Conservation (phyloP, 1,140 invertebrate genomes). For the Megalopta genalis region DNA sequence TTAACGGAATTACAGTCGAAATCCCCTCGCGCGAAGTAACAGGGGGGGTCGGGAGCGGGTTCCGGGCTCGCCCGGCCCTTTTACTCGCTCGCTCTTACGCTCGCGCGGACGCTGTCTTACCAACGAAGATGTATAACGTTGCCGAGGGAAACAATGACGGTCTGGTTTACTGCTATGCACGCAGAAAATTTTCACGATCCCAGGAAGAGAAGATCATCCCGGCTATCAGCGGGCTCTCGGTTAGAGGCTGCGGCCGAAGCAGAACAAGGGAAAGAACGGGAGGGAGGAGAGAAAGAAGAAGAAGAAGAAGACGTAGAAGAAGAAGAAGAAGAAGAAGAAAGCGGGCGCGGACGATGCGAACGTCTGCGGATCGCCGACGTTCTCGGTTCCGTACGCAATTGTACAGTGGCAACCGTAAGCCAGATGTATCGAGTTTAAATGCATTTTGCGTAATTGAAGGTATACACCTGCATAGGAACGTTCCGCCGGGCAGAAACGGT, state of each 20-base stretch:
- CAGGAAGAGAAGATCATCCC: conserved; percentile 53
- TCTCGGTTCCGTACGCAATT: neutral
- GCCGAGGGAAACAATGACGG: conserved; percentile 30
- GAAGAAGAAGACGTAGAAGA: neutral
- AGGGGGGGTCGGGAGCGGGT: neutral
- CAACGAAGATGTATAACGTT: conserved; percentile 42
- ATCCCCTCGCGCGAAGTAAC: conserved; percentile 22
- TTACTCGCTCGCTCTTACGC: no score
- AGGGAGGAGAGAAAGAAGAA: neutral
- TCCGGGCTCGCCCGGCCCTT: no score
- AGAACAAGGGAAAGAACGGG: neutral
- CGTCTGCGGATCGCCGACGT: neutral
- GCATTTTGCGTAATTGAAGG: conserved; percentile 75
- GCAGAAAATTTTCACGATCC: conserved; percentile 35
- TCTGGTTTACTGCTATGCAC: conserved; percentile 30
- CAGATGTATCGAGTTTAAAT: conserved; percentile 71
- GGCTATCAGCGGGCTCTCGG: conserved; percentile 18
- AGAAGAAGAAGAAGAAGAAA: neutral
- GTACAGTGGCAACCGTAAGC: conserved; percentile 17
- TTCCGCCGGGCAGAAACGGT: conserved; percentile 50
- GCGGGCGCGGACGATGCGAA: conserved; percentile 5
- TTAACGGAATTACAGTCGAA: conserved; percentile 33
- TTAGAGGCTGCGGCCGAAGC: neutral
- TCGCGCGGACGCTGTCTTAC: conserved; percentile 11
- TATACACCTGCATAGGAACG: conserved; percentile 57